A percentile compares a stretch with the other conserved stretches of the same genome.
These are phyloP conservation scores for Orussus abietinus DNA, from an alignment of 1,140 invertebrate species.

Conservation along the genomic window DNA sequence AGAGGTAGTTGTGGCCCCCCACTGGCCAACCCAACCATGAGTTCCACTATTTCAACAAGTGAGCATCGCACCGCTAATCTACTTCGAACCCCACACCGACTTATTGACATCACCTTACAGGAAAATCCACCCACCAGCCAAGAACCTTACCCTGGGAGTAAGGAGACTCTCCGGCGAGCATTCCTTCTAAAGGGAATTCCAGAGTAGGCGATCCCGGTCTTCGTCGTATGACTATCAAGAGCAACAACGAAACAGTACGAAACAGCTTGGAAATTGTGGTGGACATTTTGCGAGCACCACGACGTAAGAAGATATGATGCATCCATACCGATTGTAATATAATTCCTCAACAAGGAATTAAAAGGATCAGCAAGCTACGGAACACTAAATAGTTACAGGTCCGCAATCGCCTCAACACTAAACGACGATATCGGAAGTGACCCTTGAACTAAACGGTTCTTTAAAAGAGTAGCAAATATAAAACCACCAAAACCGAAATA, in stretches of 20 bases:
- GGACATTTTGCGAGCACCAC: conserved; percentile 8
- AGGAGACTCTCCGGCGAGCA: conserved; percentile 12
- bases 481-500: conserved; percentile 18
- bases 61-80: conserved; percentile 6
- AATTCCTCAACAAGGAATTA: conserved; percentile 7
- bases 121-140: conserved; percentile 19
- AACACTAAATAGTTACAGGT: conserved; percentile 13
- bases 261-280: conserved; percentile 16
- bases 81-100: conserved; percentile 11
- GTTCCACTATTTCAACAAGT: conserved; percentile 2
- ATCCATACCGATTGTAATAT: conserved; percentile 1
- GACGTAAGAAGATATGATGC: not conserved
- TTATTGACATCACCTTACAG: conserved; percentile 24
- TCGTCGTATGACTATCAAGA: conserved; percentile 3
- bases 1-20: conserved; percentile 15
- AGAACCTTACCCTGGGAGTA: conserved; percentile 23
- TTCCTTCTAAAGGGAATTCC: conserved; percentile 4
- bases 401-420: conserved; percentile 13
- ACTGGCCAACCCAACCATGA: conserved; percentile 14
- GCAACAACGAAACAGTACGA: conserved; percentile 17
- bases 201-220: not conserved
- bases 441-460: conserved; percentile 10
- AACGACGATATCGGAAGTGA: conserved; percentile 6
- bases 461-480: conserved; percentile 12
- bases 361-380: conserved; percentile 4